Conservation (phyloP, 2,888 invertebrate species). For the Zonitis immaculata region DNA sequence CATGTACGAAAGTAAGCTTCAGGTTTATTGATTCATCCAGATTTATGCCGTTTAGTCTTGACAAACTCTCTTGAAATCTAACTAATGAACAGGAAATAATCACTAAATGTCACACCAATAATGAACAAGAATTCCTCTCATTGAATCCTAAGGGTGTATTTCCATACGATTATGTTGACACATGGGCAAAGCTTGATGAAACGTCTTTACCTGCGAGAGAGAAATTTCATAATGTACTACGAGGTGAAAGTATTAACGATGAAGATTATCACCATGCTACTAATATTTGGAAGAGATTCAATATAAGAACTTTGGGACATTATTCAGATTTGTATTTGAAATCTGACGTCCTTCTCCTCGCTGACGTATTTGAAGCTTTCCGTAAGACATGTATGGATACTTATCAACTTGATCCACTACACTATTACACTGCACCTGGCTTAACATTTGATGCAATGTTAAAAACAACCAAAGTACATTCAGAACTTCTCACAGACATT, state of each 20-base stretch:
- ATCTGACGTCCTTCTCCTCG: conserved; percentile 10
- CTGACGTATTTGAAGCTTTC: conserved; percentile 14
- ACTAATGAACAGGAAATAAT: neutral
- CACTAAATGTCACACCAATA: neutral
- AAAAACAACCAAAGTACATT: conserved; percentile 32
- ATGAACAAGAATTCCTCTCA: conserved; percentile 26
- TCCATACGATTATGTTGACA: conserved; percentile 34
- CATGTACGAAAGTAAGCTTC: neutral
- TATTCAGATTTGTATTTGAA: conserved; percentile 11
- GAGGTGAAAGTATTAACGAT: conserved; percentile 17
- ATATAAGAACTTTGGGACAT: conserved; percentile 18
- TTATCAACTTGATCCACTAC: conserved; percentile 38
- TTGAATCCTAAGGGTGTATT: conserved; percentile 34
- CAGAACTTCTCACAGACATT: conserved; percentile 39
- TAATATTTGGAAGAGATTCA: conserved; percentile 31
- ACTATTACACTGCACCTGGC: conserved; percentile 38
- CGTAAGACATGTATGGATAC: neutral
- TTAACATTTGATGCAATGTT: conserved; percentile 10
- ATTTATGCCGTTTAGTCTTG: neutral
- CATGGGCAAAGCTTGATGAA: conserved; percentile 18
- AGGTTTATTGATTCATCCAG: neutral
- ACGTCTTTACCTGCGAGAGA: conserved; percentile 20
- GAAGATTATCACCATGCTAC: conserved; percentile 32
- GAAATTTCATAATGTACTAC: conserved; percentile 21
- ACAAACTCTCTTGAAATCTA: neutral